Evolutionary conservation across 1,140 invertebrate species (phyloP).

Genomic region (Agrypnia vestita): DNA sequence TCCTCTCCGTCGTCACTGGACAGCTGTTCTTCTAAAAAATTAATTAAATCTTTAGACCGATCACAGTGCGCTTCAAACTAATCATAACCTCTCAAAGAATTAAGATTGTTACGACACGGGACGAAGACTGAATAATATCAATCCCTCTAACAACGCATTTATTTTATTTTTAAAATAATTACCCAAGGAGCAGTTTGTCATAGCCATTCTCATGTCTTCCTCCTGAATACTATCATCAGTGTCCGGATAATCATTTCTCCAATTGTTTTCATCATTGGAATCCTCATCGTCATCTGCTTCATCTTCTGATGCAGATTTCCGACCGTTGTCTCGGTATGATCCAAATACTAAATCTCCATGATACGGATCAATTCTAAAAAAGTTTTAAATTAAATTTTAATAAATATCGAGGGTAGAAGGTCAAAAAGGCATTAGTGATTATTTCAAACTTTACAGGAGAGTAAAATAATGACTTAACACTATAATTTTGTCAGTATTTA

Average conservation of each 20-base stretch:
- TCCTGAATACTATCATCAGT: slow-evolving; percentile 72
- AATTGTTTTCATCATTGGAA: slow-evolving; percentile 76
- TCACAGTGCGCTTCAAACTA: background rate
- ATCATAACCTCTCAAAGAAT: no score
- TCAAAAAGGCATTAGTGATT: no score
- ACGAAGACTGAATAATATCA: no score
- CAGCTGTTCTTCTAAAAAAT: slow-evolving; percentile 67
- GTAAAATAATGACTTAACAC: no score
- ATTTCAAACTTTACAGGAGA: no score
- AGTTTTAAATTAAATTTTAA: background rate
- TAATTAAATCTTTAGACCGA: background rate
- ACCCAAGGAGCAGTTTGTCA: slow-evolving; percentile 67
- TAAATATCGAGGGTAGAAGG: no score
- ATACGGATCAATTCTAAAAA: slow-evolving; percentile 71
- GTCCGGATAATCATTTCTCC: slow-evolving; percentile 76
- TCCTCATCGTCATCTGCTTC: slow-evolving; percentile 71
- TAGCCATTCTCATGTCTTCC: slow-evolving; percentile 72
- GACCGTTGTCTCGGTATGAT: slow-evolving; percentile 64
- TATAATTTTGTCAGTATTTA: no score
- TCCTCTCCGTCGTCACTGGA: slow-evolving; percentile 71
- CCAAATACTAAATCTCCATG: slow-evolving; percentile 69
- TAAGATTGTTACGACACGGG: no score
- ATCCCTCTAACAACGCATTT: background rate
- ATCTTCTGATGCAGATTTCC: slow-evolving; percentile 64
- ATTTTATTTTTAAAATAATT: background rate